Evolutionary conservation across 1,140 invertebrate genomes (phyloP), one percentile per base, ranked within the genome.

Genomic region (Ostrea edulis): DNA sequence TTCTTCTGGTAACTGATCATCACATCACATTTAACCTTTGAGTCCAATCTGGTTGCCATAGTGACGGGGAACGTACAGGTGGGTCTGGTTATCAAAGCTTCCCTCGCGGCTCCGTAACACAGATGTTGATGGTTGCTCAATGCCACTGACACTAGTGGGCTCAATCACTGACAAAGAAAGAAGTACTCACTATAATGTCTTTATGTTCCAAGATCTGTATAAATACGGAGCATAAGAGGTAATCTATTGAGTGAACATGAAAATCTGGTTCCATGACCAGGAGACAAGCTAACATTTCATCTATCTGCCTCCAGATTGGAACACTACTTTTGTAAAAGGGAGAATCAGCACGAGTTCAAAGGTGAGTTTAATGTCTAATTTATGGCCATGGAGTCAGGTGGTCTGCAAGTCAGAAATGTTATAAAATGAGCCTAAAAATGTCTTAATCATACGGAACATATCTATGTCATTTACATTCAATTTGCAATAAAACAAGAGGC

Each of bases 141-240:
- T 90, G 8, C 88, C 90, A 14, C 88, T 85, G 0, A 90, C 89
- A 88, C 92, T 92, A 52, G 92, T 91, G 2, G 92, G 90, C 81
- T 92, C 92, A 71, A 92, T 92, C n/a, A 92, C 92, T 92, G 85
- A 82, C 90, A 90, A 77, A 77, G 17, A 20, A 62, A 62, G 35
- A 20, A n/a, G 14, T 62, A n/a, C 55, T 62, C 55, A 62, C 17
- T 62, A n/a, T n/a, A 7, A 58, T 58, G 5, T 5, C 5, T 5
- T 2, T 44, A 44, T 44, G 35, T 62, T n/a, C 58, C 4, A 14
- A 62, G n/a, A 0, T 14, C n/a, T 20, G 17, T 20, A 17, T 1
- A 14, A 14, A 0, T 20, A 62, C 58, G 7, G 55, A 17, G 12
- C 20, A 11, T 7, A 14, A 20, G 11, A 62, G n/a, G 58, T 8